phyloP scores from a whole-genome alignment of 2,797 vertebrate species.

The Erpetoichthys calabaricus region DNA sequence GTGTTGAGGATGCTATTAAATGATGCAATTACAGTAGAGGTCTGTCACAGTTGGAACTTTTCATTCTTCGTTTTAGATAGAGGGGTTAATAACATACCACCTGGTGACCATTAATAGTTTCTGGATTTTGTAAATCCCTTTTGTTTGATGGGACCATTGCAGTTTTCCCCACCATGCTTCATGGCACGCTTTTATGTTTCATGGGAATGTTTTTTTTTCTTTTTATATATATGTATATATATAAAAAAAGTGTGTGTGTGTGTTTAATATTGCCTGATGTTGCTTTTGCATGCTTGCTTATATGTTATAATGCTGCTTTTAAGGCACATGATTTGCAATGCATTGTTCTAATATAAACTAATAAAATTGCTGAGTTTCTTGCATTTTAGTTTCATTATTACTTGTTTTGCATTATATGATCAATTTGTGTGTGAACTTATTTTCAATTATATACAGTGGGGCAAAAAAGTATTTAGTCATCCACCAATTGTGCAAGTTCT shows the following conservation, averaged over 20 bases:
- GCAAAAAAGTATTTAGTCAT: no score
- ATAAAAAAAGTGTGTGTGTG: background rate
- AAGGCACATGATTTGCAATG: conserved; percentile 5
- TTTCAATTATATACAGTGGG: no score
- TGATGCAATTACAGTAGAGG: no score
- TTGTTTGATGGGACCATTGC: background rate
- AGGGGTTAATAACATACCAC: background rate
- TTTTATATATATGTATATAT: background rate
- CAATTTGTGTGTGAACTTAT: no score
- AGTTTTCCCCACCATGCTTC: conserved; percentile 6
- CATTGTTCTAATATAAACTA: conserved; percentile 8
- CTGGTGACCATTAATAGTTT: background rate
- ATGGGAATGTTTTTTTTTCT: conserved; percentile 3
- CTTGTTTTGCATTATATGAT: background rate
- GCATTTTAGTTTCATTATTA: background rate
- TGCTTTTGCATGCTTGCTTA: conserved; percentile 11
- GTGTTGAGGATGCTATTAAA: no score
- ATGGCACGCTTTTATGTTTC: conserved; percentile 7
- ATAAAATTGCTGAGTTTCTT: background rate
- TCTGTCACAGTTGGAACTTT: no score
- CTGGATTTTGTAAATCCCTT: background rate
- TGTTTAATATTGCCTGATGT: background rate
- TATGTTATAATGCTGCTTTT: conserved; percentile 2
- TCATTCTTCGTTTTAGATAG: no score
- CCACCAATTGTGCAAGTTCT: no score